phyloP scores from a whole-genome alignment of 2,888 invertebrate genomes.

The Cantharis rufa region DNA sequence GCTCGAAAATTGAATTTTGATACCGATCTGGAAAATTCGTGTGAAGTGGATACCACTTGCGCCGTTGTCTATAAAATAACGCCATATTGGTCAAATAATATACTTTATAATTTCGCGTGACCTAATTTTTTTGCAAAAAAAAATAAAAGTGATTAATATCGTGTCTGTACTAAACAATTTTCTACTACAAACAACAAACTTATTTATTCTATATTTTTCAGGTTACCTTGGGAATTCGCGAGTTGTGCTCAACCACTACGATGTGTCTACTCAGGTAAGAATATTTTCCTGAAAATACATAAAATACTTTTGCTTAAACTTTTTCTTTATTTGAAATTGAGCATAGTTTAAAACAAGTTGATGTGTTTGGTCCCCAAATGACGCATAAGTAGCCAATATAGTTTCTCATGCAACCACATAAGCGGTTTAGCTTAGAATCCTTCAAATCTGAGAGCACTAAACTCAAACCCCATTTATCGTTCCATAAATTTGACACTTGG shows the following conservation, averaged over 20 bases:
- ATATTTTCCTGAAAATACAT: conserved; percentile 3
- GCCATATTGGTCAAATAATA: neutral
- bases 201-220: conserved; percentile 33
- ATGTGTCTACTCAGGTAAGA: conserved; percentile 54
- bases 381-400: neutral
- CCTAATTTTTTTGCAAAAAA: neutral
- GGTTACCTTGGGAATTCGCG: conserved; percentile 53
- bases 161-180: too few species aligned
- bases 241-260: conserved; percentile 53
- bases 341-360: neutral
- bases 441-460: neutral
- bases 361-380: neutral
- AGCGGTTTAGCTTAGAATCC: neutral
- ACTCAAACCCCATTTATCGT: neutral
- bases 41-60: neutral
- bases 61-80: neutral
- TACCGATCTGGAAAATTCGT: neutral
- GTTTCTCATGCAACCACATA: neutral
- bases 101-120: neutral
- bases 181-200: neutral
- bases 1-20: neutral
- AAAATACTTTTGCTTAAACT: neutral
- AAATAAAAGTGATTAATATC: too few species aligned
- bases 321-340: neutral
- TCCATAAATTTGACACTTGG: neutral